Evolutionary conservation across 2,888 invertebrate genomes (phyloP), one percentile per base, ranked within the genome.

Genomic region (Hermodice carunculata): DNA sequence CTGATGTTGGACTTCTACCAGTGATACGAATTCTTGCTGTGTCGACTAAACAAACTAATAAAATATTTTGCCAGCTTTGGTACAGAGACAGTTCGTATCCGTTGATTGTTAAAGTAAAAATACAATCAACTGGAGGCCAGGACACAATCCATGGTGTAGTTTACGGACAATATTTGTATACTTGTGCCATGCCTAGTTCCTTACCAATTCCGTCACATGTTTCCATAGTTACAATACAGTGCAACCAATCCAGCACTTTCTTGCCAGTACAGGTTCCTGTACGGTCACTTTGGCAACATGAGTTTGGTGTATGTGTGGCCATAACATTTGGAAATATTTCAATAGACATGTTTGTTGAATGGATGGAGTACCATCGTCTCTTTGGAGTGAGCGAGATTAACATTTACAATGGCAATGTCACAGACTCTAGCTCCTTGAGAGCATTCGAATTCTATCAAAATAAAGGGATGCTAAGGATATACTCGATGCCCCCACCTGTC

Each of bases 301-400:
- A 73, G 52, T 73, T 72, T 48, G 71, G 67, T 14, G 51, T 72
- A 4, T 74, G 74, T 43, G 70, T 72, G 11, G 61, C 67, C 8
- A 63, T 67, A 14, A 37, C 67, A 8, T 67, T 63, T 44, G 74
- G 71, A 1, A 42, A 31, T 0, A 26, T 69, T 3, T 17, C 51
- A 3, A 11, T 43, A 0, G 26, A 29, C 19, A 29, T 26, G 22
- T 37, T 74, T 3, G 57, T 72, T 2, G 74, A 74, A 46, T 74
- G 74, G 74, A 42, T 66, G 17, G 74, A 72, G 49, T 8, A 66
- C 5, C n/a, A 68, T 37, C 14, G 40, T 6, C n/a, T 72, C 11
- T 51, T 72, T 11, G 74, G 74, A 1, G 69, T 73, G 26, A 43
- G 48, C 6, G 44, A 63, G 31, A 42, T 73, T 22, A 66, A 64